A percentile compares a stretch with the other conserved stretches of the same genome.
Evolutionary conservation across 2,888 invertebrate genomes (phyloP).

Genomic region (Tubulanus polymorphus): DNA sequence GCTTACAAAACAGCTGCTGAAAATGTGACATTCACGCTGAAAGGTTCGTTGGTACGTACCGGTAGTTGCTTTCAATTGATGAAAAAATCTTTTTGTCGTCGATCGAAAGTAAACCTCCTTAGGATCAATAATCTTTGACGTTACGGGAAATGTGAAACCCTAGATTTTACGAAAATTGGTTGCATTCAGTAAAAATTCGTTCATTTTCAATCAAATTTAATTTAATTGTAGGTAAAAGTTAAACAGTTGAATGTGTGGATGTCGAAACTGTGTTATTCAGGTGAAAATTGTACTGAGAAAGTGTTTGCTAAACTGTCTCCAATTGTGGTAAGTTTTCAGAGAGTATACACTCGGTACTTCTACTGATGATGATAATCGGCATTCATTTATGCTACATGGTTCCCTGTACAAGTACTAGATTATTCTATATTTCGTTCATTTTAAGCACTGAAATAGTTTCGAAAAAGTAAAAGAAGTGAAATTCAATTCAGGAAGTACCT

Average conservation of each 20-base stretch:
- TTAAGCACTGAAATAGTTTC: too few species aligned
- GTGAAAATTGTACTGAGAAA: background rate
- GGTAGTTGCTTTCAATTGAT: background rate
- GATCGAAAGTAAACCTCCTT: background rate
- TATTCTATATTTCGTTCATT: too few species aligned
- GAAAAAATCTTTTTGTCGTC: background rate
- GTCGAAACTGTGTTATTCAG: background rate
- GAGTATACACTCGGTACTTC: too few species aligned
- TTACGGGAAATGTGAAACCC: background rate
- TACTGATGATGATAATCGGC: too few species aligned
- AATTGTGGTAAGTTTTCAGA: too few species aligned
- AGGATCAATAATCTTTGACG: background rate
- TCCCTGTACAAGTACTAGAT: too few species aligned
- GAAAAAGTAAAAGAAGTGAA: too few species aligned
- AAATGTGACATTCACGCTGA: constrained; percentile 34
- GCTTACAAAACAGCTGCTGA: constrained; percentile 39
- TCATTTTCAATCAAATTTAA: too few species aligned
- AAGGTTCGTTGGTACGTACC: constrained; percentile 33
- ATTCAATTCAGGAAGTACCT: too few species aligned
- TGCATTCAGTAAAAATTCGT: too few species aligned
- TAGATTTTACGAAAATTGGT: too few species aligned
- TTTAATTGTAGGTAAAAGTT: constrained; percentile 22
- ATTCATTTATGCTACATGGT: too few species aligned
- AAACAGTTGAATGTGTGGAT: constrained; percentile 30
- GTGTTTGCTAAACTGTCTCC: background rate